phyloP scores from a whole-genome alignment of 2,888 invertebrate species.

The Synergus gifuensis region DNA sequence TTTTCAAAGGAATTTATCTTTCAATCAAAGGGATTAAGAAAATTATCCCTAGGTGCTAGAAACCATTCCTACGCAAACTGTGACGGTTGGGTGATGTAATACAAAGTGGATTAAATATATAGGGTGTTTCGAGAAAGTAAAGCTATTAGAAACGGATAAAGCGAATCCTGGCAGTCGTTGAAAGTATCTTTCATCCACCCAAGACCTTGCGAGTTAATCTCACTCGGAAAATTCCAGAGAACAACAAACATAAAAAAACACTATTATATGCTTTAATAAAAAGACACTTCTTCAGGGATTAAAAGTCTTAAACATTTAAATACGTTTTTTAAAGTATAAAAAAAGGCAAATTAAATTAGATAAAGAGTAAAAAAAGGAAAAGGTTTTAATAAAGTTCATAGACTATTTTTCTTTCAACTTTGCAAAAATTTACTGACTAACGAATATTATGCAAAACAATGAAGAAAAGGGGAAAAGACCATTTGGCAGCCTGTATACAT shows the following conservation, averaged over 20 bases:
- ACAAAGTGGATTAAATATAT: slow-evolving; percentile 25
- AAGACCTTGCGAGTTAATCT: background rate
- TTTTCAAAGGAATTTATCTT: slow-evolving; percentile 18
- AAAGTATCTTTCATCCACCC: slow-evolving; percentile 11
- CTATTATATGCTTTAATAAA: background rate
- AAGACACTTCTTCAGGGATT: no score
- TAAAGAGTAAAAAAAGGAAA: no score
- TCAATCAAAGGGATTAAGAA: slow-evolving; percentile 11
- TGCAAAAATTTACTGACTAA: no score
- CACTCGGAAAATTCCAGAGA: slow-evolving; percentile 2
- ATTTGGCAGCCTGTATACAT: no score
- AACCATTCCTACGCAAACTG: background rate
- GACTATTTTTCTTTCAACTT: no score
- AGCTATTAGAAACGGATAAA: slow-evolving; percentile 17
- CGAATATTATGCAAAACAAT: no score
- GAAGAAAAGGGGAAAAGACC: no score
- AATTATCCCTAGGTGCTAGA: background rate
- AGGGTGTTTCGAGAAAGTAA: slow-evolving; percentile 6
- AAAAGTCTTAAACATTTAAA: no score
- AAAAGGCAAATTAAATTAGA: no score
- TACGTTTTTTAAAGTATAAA: no score
- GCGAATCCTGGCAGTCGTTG: slow-evolving; percentile 9
- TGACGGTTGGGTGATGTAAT: slow-evolving; percentile 8
- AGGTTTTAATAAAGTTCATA: no score
- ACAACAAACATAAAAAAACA: slow-evolving; percentile 8